These are phyloP conservation scores for Stegodyphus mimosarum DNA, from an alignment of 1,140 invertebrate genomes.

Conservation along the genomic window DNA sequence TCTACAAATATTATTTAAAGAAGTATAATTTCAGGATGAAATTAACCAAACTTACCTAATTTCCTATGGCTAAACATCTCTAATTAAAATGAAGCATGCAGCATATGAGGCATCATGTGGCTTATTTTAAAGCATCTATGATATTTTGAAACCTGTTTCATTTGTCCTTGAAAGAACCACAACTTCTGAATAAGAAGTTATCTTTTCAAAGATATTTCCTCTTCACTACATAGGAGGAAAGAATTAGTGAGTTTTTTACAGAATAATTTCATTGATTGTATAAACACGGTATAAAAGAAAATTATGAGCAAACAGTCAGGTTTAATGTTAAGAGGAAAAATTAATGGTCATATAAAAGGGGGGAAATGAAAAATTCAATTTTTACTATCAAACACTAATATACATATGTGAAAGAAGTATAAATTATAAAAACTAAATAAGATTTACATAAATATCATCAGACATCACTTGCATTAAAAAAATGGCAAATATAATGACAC, in stretches of 20 bases:
- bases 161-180: conserved; percentile 47
- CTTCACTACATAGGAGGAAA: conserved; percentile 33
- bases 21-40: not conserved
- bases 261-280: not conserved
- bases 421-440: too few species aligned
- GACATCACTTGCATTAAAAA: too few species aligned
- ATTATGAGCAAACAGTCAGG: not conserved
- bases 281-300: not conserved
- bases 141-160: conserved; percentile 39
- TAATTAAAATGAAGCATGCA: conserved; percentile 20
- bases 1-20: not conserved
- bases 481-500: too few species aligned
- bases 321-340: not conserved
- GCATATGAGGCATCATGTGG: conserved; percentile 20
- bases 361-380: not conserved
- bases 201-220: conserved; percentile 44
- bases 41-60: conserved; percentile 17
- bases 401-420: too few species aligned
- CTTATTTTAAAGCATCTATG: conserved; percentile 18
- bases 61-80: conserved; percentile 52
- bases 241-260: not conserved
- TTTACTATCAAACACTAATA: not conserved
- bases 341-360: not conserved
- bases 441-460: too few species aligned
- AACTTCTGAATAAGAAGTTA: conserved; percentile 24